Evolutionary conservation across 2,888 invertebrate genomes (phyloP), one percentile per base, ranked within the genome.

Genomic region (Pollenia amentaria): DNA sequence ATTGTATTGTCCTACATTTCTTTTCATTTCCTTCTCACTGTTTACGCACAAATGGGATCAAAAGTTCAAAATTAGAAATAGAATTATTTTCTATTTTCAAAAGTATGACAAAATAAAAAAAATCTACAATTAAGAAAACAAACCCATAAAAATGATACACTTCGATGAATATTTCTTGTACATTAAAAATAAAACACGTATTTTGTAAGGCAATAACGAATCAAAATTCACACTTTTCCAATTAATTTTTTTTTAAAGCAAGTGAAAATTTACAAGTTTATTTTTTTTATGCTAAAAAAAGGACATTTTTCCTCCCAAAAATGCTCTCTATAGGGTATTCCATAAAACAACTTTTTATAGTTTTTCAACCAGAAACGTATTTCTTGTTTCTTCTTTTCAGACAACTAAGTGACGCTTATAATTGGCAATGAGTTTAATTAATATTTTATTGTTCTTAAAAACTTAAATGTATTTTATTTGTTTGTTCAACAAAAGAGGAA

Each of bases 361-460:
- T 16, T 46, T 11, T 65, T 4, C 16, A 18, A 44, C 46, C 18
- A 65, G 12, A 44, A 46, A 65, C 21, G 14, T 60, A 38, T 16
- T 51, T 51, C 3, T 44, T 8, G n/a, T 8, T 38, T 29, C 48
- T 48, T n/a, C 29, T 8, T 51, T 40, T 70, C 18, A 18, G 3
- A 10, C 46, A 64, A 70, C 57, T 48, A 81, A 65, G 38, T 81
- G 73, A 81, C 29, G 73, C 80, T 65, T 81, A 73, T 57, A 81
- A 81, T 73, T 81, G 46, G 48, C 14, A 53, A 29, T 81, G 16
- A 53, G 16, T 73, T 42, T 81, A 81, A 64, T 81, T 67, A 46
- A 65, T 73, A 73, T 81, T 81, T 67, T 81, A 75, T 81, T 75
- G 73, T 75, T 75, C 60, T 67, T 65, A 57, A 73, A 60, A 81